Evolutionary conservation across 2,888 invertebrate genomes (phyloP).

Genomic region (Mamestra brassicae): DNA sequence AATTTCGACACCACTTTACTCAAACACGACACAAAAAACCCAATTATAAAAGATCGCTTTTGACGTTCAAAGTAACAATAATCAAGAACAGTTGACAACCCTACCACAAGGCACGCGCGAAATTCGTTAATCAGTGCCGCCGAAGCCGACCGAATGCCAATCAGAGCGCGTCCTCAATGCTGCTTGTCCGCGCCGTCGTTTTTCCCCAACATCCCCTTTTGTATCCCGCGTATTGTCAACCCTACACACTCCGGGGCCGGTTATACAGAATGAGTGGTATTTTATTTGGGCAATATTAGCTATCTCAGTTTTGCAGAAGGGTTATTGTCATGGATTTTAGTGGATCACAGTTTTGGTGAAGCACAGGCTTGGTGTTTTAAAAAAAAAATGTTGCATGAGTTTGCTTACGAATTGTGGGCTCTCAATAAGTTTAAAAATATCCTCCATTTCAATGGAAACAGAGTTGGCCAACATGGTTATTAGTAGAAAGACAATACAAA

Average conservation of each 20-base stretch:
- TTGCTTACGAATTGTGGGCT: background rate
- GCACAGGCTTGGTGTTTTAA: background rate
- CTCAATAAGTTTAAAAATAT: background rate
- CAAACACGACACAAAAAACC: slow-evolving; percentile 1
- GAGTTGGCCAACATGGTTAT: background rate
- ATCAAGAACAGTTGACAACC: slow-evolving; percentile 47
- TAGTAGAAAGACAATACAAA: background rate
- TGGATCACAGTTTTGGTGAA: slow-evolving; percentile 19
- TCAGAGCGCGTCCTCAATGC: slow-evolving; percentile 75
- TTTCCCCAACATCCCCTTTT: slow-evolving; percentile 62
- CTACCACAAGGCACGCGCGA: slow-evolving; percentile 72
- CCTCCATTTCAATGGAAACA: background rate
- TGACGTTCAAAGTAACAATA: slow-evolving; percentile 32
- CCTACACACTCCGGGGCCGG: slow-evolving; percentile 28
- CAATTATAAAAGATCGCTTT: slow-evolving; percentile 16
- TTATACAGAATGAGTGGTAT: slow-evolving; percentile 44
- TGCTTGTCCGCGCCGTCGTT: slow-evolving; percentile 62
- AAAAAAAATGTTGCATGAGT: background rate
- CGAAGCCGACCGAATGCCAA: slow-evolving; percentile 74
- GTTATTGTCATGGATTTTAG: slow-evolving; percentile 47
- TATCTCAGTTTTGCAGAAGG: slow-evolving; percentile 51
- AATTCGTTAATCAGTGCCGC: slow-evolving; percentile 81
- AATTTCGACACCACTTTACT: background rate
- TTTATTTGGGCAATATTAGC: slow-evolving; percentile 51
- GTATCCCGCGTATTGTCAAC: slow-evolving; percentile 54